These are phyloP conservation scores for Alitta virens DNA, from an alignment of 2,888 invertebrate genomes.

Conservation along the genomic window DNA sequence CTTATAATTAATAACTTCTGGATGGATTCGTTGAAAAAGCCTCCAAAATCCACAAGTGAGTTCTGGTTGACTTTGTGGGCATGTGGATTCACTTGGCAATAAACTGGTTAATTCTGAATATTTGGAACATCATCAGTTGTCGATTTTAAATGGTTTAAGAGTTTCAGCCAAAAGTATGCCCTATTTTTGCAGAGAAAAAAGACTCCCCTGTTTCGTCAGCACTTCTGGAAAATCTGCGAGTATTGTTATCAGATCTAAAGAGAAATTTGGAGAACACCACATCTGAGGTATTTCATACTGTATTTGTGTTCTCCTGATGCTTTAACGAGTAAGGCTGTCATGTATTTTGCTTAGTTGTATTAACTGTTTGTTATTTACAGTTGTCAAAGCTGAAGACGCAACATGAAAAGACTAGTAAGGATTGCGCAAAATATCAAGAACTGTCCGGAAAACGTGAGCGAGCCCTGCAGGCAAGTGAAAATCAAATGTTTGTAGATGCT, in stretches of 20 bases:
- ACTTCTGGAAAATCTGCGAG: conserved; percentile 36
- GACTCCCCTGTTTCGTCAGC: background rate
- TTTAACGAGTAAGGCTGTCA: too few species aligned
- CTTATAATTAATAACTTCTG: conserved; percentile 31
- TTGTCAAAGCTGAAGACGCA: conserved; percentile 41
- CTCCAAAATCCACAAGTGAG: conserved; percentile 1
- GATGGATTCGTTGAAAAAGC: background rate
- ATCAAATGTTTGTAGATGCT: background rate
- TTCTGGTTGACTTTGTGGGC: too few species aligned
- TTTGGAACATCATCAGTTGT: too few species aligned
- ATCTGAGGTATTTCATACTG: conserved; percentile 31
- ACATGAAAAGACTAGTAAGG: conserved; percentile 40
- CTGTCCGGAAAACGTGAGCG: conserved; percentile 51
- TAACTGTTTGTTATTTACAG: conserved; percentile 27
- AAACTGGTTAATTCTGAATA: too few species aligned
- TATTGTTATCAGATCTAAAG: conserved; percentile 42
- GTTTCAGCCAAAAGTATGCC: too few species aligned
- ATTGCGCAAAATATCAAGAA: conserved; percentile 44
- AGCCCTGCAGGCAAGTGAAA: conserved; percentile 40
- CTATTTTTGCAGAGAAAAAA: conserved; percentile 17
- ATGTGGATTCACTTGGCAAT: too few species aligned
- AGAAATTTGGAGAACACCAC: conserved; percentile 40
- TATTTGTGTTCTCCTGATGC: too few species aligned
- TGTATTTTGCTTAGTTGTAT: background rate
- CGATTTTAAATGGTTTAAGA: too few species aligned